Base-by-base conservation (phyloP, 64 coral and sea anemone species). In the Stichodactyla mertensii region DNA sequence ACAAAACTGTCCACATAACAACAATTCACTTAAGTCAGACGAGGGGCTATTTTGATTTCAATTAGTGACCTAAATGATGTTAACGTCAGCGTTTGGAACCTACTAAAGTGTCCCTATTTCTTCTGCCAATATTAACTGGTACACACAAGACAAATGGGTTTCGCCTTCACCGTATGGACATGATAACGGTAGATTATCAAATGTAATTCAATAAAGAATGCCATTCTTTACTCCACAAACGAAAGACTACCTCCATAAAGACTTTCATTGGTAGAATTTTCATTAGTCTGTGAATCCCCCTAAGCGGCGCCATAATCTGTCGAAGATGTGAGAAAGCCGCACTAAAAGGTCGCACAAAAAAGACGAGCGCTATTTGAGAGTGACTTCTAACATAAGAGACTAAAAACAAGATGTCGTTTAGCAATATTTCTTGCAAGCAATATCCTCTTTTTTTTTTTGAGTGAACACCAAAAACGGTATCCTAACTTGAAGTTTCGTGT, bases 21-120 rank as follows among this genome's bases (percentile, higher is more conserved):
- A 81, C 78, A 53, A 81, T 81, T 81, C 78, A 81, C 78, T 81
- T 81, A 53, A 74, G 69, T 74, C 24, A n/a, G 69, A 23, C 69
- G 24, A 74, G 24, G 69, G 26, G 69, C 69, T 74, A 74, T 74
- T 74, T 74, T 74, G 69, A 74, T 74, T 74, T 74, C 69, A 74
- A 74, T 74, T 74, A 74, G 69, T 74, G 69, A 74, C 69, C 69
- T 74, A 74, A 74, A 74, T 74, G 69, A 74, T 74, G 69, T 36
- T 74, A 74, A 74, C 36, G 69, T 74, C 69, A 74, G 69, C n/a
- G 23, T 74, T 74, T 74, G 69, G 69, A 31, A 74, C 36, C 24
- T 27, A 74, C 24, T 74, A 74, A 74, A 74, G 69, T 74, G 69
- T 7, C 69, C 36, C 69, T 74, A 31, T 74, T 74, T 74, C 69